A percentile compares a stretch with the other conserved stretches of the same genome.
phyloP scores from a whole-genome alignment of 2,888 invertebrate genomes.

The Fissipunctia ypsillon region DNA sequence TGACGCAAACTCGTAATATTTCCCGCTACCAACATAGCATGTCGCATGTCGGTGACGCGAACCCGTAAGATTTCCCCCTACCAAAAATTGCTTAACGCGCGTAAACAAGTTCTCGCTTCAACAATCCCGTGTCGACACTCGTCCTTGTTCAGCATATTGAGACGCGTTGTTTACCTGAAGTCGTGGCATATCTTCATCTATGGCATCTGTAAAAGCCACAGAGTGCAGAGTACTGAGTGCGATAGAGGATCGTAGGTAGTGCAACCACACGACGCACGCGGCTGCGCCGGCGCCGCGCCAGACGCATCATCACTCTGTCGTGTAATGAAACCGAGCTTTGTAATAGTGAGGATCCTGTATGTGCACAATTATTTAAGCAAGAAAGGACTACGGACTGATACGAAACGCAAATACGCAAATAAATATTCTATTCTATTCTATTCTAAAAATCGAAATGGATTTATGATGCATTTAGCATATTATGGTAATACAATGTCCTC shows the following conservation, averaged over 20 bases:
- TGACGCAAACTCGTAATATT: too few relatives aligned
- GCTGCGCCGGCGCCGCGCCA: not conserved
- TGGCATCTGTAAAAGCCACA: not conserved
- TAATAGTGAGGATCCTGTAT: not conserved
- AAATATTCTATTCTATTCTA: too few relatives aligned
- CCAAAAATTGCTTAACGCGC: too few relatives aligned
- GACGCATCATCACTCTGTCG: too few relatives aligned
- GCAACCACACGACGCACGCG: not conserved
- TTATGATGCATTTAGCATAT: slow-evolving; percentile 1
- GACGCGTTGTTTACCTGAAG: not conserved
- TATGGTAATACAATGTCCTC: too few relatives aligned
- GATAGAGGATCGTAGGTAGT: not conserved
- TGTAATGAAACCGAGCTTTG: not conserved
- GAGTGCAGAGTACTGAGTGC: not conserved
- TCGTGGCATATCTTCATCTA: not conserved
- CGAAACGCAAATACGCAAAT: too few relatives aligned
- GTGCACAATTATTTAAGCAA: not conserved
- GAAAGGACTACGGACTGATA: not conserved
- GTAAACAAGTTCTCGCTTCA: too few relatives aligned
- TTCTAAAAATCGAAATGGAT: too few relatives aligned
- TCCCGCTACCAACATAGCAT: too few relatives aligned
- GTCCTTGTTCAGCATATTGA: not conserved
- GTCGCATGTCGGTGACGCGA: too few relatives aligned
- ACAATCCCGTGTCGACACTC: not conserved
- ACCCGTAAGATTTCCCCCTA: too few relatives aligned